A percentile compares a stretch with the other conserved stretches of the same genome.
These are phyloP conservation scores for Automeris io DNA, from an alignment of 2,888 invertebrate genomes.

Conservation along the genomic window DNA sequence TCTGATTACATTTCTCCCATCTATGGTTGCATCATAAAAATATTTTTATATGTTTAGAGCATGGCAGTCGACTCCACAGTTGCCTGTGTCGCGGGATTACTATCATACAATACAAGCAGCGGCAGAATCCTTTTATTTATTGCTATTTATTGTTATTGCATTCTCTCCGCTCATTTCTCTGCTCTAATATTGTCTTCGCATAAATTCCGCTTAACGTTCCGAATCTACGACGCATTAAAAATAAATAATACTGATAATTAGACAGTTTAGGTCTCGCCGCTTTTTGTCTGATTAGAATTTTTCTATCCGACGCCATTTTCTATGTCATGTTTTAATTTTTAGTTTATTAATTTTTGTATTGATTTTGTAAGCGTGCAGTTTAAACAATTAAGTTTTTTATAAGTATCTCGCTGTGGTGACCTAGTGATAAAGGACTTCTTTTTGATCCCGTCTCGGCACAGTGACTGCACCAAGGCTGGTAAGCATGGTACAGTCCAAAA, in stretches of 20 bases:
- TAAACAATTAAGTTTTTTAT: too few relatives aligned
- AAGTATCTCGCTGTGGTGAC: too few relatives aligned
- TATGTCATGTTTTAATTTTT: slow-evolving; percentile 9
- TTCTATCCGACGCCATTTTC: slow-evolving; percentile 40
- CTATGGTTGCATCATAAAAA: not conserved
- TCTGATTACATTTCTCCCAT: too few relatives aligned
- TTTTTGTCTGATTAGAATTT: slow-evolving; percentile 29
- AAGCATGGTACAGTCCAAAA: too few relatives aligned
- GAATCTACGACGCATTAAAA: slow-evolving; percentile 51
- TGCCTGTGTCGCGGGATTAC: slow-evolving; percentile 52
- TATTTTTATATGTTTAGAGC: not conserved
- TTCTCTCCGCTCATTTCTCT: slow-evolving; percentile 69
- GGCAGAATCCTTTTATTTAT: slow-evolving; percentile 78
- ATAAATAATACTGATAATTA: slow-evolving; percentile 66
- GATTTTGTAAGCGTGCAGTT: too few relatives aligned
- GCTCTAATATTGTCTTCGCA: slow-evolving; percentile 72
- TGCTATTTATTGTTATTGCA: slow-evolving; percentile 78
- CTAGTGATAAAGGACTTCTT: too few relatives aligned
- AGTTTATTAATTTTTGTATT: too few relatives aligned
- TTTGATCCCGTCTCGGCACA: too few relatives aligned
- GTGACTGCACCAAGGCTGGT: too few relatives aligned
- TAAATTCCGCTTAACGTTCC: slow-evolving; percentile 65
- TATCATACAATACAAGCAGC: slow-evolving; percentile 77
- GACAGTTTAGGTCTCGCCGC: slow-evolving; percentile 22
- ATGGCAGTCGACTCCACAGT: slow-evolving; percentile 36